A percentile compares a stretch with the other conserved stretches of the same genome.
These are phyloP conservation scores for Hemicentrotus pulcherrimus DNA, from an alignment of 35 echinoderm and acorn worm species.

Conservation along the genomic window DNA sequence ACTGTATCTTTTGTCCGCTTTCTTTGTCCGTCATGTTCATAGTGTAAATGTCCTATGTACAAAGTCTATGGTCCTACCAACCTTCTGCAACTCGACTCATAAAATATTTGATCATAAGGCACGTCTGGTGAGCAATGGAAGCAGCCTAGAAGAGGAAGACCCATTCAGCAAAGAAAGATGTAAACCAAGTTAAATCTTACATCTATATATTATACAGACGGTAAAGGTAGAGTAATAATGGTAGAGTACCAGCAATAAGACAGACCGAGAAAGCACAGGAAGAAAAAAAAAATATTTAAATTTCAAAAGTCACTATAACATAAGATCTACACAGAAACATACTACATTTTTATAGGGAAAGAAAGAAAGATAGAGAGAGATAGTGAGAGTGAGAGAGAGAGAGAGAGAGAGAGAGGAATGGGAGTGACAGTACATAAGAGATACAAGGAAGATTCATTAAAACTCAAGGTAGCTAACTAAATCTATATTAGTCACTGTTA, in stretches of 20 bases:
- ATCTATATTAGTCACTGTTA: too few relatives aligned
- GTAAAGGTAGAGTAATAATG: background rate
- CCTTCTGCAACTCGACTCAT: background rate
- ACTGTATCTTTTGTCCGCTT: too few relatives aligned
- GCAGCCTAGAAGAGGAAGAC: background rate
- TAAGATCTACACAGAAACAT: too few relatives aligned
- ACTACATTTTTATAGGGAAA: background rate
- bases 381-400: background rate
- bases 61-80: background rate
- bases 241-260: background rate
- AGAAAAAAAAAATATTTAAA: too few relatives aligned
- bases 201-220: background rate
- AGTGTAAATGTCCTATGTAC: background rate
- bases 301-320: too few relatives aligned
- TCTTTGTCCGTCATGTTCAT: too few relatives aligned
- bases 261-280: background rate
- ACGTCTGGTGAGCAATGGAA: conserved; percentile 23
- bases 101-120: conserved; percentile 26
- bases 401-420: background rate
- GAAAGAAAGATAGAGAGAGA: background rate
- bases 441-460: background rate
- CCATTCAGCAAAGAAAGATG: background rate
- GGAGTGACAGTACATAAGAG: background rate
- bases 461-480: too few relatives aligned
- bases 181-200: background rate